These are phyloP conservation scores for Yponomeuta malinellus DNA, from an alignment of 2,888 invertebrate genomes.

Conservation along the genomic window DNA sequence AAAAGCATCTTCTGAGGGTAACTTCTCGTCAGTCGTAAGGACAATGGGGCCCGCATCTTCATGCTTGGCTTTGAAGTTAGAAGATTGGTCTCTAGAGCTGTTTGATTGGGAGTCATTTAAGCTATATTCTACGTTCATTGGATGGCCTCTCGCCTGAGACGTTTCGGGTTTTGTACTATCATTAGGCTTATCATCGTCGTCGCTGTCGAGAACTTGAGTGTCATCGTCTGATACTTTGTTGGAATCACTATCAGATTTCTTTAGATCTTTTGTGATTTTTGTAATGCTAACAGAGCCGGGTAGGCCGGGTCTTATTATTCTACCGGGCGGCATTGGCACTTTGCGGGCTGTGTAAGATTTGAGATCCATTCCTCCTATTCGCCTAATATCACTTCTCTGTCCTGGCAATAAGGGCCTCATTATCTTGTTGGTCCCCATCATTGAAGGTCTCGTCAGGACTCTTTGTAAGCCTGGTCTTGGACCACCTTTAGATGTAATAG, in stretches of 20 bases:
- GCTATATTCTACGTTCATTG: not conserved
- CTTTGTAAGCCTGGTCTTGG: conserved; percentile 55
- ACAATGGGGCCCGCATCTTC: conserved; percentile 38
- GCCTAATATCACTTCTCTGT: conserved; percentile 59
- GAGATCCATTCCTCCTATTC: conserved; percentile 41
- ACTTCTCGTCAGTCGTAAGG: conserved; percentile 62
- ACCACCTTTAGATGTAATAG: conserved; percentile 71
- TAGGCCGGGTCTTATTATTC: conserved; percentile 49
- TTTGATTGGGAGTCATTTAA: conserved; percentile 16
- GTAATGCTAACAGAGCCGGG: conserved; percentile 67
- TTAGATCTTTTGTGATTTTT: conserved; percentile 51
- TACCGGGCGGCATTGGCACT: conserved; percentile 40
- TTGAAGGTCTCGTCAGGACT: conserved; percentile 49
- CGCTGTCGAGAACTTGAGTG: conserved; percentile 61
- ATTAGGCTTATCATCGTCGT: conserved; percentile 42
- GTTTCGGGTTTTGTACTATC: conserved; percentile 3
- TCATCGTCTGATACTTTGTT: conserved; percentile 52
- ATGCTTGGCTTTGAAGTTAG: conserved; percentile 14
- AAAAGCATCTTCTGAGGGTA: conserved; percentile 58
- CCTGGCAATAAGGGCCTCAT: conserved; percentile 52
- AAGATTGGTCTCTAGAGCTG: conserved; percentile 18
- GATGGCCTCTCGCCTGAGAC: not conserved
- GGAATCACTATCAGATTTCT: conserved; percentile 38
- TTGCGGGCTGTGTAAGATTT: conserved; percentile 52
- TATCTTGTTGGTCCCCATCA: conserved; percentile 51